Evolutionary conservation across 2,888 invertebrate genomes (phyloP).

Genomic region (Brachynemurus nebulosus): DNA sequence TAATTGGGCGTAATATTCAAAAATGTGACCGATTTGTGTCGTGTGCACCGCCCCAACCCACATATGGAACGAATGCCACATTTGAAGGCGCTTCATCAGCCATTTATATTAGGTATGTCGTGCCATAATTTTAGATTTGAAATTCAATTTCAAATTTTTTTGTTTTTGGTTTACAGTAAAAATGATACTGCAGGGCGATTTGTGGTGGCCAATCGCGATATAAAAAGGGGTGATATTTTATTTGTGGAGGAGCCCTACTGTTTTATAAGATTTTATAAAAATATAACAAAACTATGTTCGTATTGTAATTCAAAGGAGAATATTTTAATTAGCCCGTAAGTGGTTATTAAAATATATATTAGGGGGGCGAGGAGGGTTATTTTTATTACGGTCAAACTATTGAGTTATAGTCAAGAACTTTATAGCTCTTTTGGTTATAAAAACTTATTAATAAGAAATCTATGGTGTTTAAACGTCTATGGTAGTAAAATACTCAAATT

Average conservation of each 20-base stretch:
- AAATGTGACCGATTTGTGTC: no score
- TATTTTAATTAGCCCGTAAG: slow-evolving; percentile 2
- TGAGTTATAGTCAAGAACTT: no score
- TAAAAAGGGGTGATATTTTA: slow-evolving; percentile 54
- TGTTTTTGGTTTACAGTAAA: background rate
- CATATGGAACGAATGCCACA: background rate
- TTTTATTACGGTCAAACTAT: no score
- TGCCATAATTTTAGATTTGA: background rate
- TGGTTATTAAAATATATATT: no score
- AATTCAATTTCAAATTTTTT: background rate
- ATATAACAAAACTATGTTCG: slow-evolving; percentile 18
- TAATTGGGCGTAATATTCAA: no score
- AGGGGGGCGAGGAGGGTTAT: no score
- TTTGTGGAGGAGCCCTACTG: slow-evolving; percentile 72
- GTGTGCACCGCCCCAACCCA: background rate
- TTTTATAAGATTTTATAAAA: slow-evolving; percentile 51
- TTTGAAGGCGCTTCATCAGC: background rate
- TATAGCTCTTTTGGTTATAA: no score
- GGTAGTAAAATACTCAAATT: no score
- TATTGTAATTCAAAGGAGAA: background rate
- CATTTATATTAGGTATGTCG: background rate
- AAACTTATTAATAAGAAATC: no score
- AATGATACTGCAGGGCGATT: slow-evolving; percentile 38
- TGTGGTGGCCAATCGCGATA: slow-evolving; percentile 43
- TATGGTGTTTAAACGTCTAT: no score